Percentiles rank a stretch among this genome's conserved stretches.
Evolutionary conservation across 2,113 vertebrate genomes (phyloP).

Genomic region (Zosterops pallidus): DNA sequence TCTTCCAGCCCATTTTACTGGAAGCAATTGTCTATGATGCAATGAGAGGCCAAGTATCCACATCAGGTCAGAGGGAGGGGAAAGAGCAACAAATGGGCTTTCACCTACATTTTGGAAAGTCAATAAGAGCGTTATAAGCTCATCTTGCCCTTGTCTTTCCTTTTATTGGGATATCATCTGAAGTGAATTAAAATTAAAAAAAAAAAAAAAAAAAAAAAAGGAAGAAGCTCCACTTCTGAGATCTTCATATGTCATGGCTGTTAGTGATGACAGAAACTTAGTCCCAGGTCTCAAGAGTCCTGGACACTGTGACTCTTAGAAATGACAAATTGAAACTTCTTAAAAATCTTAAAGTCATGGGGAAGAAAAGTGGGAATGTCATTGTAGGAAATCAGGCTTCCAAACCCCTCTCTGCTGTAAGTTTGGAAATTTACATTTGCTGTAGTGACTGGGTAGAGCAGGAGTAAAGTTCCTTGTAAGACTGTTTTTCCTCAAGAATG

Average conservation of each 20-base stretch:
- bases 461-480: not conserved
- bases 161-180: not conserved
- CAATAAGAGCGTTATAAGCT: not conserved
- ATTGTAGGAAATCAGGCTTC: not conserved
- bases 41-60: not conserved
- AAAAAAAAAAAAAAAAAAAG: not conserved
- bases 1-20: not conserved
- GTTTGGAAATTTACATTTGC: not conserved
- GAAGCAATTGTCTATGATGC: not conserved
- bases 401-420: not conserved
- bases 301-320: not conserved
- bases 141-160: not conserved
- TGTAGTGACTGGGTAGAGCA: not conserved
- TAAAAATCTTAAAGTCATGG: not conserved
- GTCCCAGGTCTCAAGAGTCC: not conserved
- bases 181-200: not conserved
- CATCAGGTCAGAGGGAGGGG: not conserved
- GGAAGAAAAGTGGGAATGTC: not conserved
- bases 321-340: not conserved
- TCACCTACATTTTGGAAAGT: not conserved
- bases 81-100: not conserved
- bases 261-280: not conserved
- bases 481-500: not conserved
- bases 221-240: not conserved
- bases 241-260: not conserved